Conservation (phyloP, 2,888 invertebrate genomes). For the Zhengitettix transpicula region DNA sequence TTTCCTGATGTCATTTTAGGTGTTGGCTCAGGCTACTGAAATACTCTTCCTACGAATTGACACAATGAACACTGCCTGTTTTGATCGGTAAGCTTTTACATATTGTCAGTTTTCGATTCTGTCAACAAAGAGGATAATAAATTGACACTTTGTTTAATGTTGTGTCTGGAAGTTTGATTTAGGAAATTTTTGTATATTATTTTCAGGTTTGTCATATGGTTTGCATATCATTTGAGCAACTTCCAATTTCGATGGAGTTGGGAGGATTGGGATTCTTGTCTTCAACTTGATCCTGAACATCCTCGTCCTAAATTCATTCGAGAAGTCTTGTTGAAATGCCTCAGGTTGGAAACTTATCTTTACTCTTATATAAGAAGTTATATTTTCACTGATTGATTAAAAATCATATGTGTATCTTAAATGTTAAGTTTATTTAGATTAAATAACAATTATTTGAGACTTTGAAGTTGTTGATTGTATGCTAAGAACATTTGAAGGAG, state of each 20-base stretch:
- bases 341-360: slow-evolving; percentile 45
- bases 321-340: slow-evolving; percentile 77
- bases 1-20: slow-evolving; percentile 24
- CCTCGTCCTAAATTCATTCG: slow-evolving; percentile 88
- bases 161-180: neutral
- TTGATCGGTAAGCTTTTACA: slow-evolving; percentile 51
- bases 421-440: too few relatives aligned
- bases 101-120: neutral
- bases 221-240: slow-evolving; percentile 94
- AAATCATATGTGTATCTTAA: neutral
- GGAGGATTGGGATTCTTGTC: slow-evolving; percentile 86
- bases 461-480: too few relatives aligned
- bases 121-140: too few relatives aligned
- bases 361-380: neutral
- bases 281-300: slow-evolving; percentile 70
- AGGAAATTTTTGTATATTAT: neutral
- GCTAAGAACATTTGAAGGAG: too few relatives aligned
- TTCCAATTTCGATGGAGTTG: slow-evolving; percentile 99
- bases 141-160: neutral
- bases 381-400: neutral
- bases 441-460: too few relatives aligned
- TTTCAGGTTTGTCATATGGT: slow-evolving; percentile 86
- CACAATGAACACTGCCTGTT: slow-evolving; percentile 90
- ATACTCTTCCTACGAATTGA: slow-evolving; percentile 91
- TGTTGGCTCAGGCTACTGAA: slow-evolving; percentile 93